These are phyloP conservation scores for Eleginops maclovinus DNA, from an alignment of 2,113 vertebrate genomes.

Conservation along the genomic window DNA sequence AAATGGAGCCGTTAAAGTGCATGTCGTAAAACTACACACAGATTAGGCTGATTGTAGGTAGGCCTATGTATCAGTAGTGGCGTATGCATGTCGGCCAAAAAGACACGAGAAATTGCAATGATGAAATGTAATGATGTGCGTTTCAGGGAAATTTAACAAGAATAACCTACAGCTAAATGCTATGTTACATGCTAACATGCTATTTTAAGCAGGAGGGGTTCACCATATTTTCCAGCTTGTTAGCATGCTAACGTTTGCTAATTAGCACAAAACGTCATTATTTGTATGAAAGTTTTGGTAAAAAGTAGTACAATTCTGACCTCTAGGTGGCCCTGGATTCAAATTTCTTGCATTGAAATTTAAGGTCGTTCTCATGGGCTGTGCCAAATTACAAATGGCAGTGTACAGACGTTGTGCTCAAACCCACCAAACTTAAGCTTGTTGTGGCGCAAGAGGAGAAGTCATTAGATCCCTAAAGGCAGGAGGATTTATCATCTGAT, in stretches of 20 bases:
- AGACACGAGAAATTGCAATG: not conserved
- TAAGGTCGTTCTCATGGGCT: no score
- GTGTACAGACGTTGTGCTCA: no score
- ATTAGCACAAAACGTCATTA: not conserved
- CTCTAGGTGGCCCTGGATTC: no score
- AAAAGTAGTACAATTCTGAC: no score
- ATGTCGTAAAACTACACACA: no score
- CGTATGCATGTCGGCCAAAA: not conserved
- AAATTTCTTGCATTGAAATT: no score
- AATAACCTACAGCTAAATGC: no score
- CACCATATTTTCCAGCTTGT: not conserved
- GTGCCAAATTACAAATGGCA: no score
- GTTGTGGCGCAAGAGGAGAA: no score
- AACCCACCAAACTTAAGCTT: not conserved
- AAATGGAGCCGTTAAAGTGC: not conserved
- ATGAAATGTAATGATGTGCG: not conserved
- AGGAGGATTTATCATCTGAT: not conserved
- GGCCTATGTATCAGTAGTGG: not conserved
- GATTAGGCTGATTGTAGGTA: not conserved
- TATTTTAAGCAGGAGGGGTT: no score
- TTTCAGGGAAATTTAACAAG: not conserved
- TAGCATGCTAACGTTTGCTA: not conserved
- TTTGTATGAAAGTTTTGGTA: not conserved
- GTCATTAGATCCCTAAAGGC: not conserved
- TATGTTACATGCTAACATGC: not conserved